phyloP scores from a whole-genome alignment of 2,888 invertebrate genomes.

The Glomeris marginata region DNA sequence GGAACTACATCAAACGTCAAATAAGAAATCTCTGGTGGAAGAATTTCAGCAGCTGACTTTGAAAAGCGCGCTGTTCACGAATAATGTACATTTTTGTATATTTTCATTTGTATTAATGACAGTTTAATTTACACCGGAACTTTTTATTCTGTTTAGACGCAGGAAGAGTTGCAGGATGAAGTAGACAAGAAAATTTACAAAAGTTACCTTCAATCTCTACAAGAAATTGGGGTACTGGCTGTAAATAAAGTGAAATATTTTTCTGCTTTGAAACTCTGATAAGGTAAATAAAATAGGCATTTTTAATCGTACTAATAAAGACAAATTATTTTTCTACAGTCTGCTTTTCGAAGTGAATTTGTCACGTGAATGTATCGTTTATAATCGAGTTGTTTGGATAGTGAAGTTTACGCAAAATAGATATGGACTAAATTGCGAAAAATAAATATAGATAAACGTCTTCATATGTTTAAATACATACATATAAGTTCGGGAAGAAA shows the following conservation, averaged over 20 bases:
- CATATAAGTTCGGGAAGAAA: no score
- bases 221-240: conserved; percentile 38
- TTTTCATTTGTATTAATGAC: not conserved
- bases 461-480: no score
- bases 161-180: conserved; percentile 12
- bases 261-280: conserved; percentile 16
- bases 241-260: conserved; percentile 41
- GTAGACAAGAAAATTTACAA: conserved; percentile 28
- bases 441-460: no score
- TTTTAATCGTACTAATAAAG: not conserved
- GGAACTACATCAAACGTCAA: conserved; percentile 2
- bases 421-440: no score
- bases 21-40: no score
- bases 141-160: conserved; percentile 10
- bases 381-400: no score
- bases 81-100: not conserved
- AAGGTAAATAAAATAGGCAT: not conserved
- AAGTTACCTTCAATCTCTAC: conserved; percentile 38
- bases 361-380: no score
- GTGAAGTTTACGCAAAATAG: no score
- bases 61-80: no score
- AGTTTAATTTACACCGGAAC: not conserved
- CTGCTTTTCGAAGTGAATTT: no score
- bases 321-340: no score
- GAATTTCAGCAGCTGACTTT: no score